A percentile compares a stretch with the other conserved stretches of the same genome.
phyloP scores from a whole-genome alignment of 2,113 vertebrate species.

The Gyps fulvus region DNA sequence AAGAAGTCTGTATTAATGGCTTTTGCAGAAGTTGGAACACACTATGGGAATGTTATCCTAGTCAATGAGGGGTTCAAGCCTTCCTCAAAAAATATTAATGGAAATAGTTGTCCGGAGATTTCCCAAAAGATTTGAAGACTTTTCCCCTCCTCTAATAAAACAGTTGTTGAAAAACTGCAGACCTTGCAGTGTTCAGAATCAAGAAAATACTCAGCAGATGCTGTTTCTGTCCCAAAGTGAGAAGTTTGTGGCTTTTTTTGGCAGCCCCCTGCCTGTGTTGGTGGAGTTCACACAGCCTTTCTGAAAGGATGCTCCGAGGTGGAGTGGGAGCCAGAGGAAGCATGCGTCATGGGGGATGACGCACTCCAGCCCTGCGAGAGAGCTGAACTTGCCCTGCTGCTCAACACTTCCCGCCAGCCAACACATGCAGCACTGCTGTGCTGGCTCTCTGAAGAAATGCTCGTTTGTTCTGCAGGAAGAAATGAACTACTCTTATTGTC shows the following conservation, averaged over 20 bases:
- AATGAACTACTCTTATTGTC: not conserved
- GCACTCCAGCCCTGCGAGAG: not conserved
- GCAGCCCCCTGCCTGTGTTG: not conserved
- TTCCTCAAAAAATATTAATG: conserved; percentile 64
- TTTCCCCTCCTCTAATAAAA: conserved; percentile 42
- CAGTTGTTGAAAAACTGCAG: conserved; percentile 50
- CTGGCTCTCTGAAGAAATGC: not conserved
- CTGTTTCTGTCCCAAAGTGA: not conserved
- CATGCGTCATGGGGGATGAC: not conserved
- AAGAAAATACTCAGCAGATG: conserved; percentile 42
- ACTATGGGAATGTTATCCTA: conserved; percentile 59
- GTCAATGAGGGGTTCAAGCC: conserved; percentile 42
- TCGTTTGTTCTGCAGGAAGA: not conserved
- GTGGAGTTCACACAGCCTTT: conserved; percentile 26
- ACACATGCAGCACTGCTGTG: not conserved
- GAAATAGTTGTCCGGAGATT: conserved; percentile 58
- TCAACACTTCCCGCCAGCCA: not conserved
- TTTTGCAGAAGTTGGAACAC: conserved; percentile 67
- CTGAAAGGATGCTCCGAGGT: not conserved
- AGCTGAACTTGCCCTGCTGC: not conserved
- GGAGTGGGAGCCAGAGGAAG: conserved; percentile 1
- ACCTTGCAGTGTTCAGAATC: conserved; percentile 15
- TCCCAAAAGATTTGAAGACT: conserved; percentile 60
- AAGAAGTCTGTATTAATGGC: conserved; percentile 1
- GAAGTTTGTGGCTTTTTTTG: not conserved